Base-by-base conservation (phyloP, 2,888 invertebrate species). In the Lasius platythorax region DNA sequence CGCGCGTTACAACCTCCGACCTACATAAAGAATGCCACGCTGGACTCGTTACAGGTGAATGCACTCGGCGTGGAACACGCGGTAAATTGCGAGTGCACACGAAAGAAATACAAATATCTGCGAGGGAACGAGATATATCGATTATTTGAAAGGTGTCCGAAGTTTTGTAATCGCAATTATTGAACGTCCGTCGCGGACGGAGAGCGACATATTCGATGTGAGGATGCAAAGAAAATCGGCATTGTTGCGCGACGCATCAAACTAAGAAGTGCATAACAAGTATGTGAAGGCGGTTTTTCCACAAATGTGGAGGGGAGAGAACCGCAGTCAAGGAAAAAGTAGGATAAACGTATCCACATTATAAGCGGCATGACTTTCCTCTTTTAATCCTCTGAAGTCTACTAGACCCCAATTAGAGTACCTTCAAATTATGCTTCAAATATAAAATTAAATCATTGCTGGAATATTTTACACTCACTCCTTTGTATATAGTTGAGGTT, bases 21-120 rank as follows among this genome's bases (percentile, higher is more conserved):
- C 92, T 85, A 89, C 87, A 92, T 92, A 90, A 92, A 88, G 87
- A 88, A 87, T 87, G 90, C 90, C 85, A 86, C 89, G 84, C 86
- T 85, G 89, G 87, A 89, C 92, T 90, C 90, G 90, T 91, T 92
- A 90, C 90, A 92, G 92, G 92, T 92, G 92, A 92, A 92, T 88
- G 92, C 91, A 93, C 93, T 85, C 91, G 84, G 66, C 67, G 64
- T 63, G 40, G 64, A 58, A 43, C 61, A 70, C 70, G 83, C 83
- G 73, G 50, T 46, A 53, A 64, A 82, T 46, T 11, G 46, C 46
- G 82, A 78, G 73, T 74, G 84, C 84, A 82, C 75, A 83, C 83
- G 85, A 83, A 90, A 79, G 40, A 76, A 66, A 81, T 68, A 73
- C 58, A 75, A 64, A 84, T 76, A 61, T 43, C 61, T 63, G 64